Percentiles rank a stretch among this genome's conserved stretches.
These are phyloP conservation scores for Ennomos quercinarius DNA, from an alignment of 2,888 invertebrate species.

Conservation along the genomic window DNA sequence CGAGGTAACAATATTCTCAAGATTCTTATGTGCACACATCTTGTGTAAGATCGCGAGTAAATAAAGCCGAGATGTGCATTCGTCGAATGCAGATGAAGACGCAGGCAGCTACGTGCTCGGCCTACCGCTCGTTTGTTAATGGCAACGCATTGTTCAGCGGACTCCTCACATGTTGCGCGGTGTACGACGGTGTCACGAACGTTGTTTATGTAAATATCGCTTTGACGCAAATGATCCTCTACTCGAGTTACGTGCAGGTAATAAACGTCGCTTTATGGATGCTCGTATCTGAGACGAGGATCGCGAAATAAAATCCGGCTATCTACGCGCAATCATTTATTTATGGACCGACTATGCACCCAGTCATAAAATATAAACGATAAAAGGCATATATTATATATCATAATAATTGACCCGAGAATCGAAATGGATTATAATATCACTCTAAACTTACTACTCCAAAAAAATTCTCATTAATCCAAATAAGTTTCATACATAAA, in stretches of 20 bases:
- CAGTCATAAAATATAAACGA: slow-evolving; percentile 15
- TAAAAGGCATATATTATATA: slow-evolving; percentile 8
- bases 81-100: slow-evolving; percentile 56
- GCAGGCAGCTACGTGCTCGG: slow-evolving; percentile 54
- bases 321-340: slow-evolving; percentile 28
- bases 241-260: slow-evolving; percentile 45
- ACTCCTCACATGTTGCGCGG: slow-evolving; percentile 44
- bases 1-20: slow-evolving; percentile 25
- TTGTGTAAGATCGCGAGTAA: slow-evolving; percentile 43
- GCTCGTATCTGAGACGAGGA: slow-evolving; percentile 17
- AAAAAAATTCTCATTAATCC: too few relatives aligned
- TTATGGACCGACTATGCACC: slow-evolving; percentile 15
- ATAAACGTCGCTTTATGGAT: slow-evolving; percentile 42
- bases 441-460: too few relatives aligned
- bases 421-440: too few relatives aligned
- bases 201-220: slow-evolving; percentile 59
- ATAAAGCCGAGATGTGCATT: slow-evolving; percentile 46
- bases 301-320: slow-evolving; percentile 39
- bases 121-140: slow-evolving; percentile 50
- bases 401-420: too few relatives aligned
- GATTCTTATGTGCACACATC: slow-evolving; percentile 37
- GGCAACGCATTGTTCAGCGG: slow-evolving; percentile 54
- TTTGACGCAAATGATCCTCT: slow-evolving; percentile 55
- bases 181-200: slow-evolving; percentile 46
- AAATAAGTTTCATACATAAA: too few relatives aligned